Evolutionary conservation across 2,797 vertebrate species (phyloP).

Genomic region (Lithobates sylvaticus): DNA sequence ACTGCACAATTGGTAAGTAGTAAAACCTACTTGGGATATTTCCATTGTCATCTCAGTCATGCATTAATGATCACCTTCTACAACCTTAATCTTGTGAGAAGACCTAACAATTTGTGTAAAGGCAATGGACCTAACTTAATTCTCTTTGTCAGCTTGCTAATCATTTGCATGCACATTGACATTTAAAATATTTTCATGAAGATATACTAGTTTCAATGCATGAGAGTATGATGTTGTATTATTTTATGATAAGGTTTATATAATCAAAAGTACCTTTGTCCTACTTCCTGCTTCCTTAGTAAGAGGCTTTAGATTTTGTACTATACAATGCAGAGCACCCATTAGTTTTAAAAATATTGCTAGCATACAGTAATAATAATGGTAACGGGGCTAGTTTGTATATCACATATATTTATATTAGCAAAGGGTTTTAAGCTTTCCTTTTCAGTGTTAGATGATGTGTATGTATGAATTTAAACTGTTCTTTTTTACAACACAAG

Average conservation of each 20-base stretch:
- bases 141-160: neutral
- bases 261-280: neutral
- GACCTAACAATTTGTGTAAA: slow-evolving; percentile 6
- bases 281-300: neutral
- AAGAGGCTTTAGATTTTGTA: neutral
- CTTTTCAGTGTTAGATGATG: neutral
- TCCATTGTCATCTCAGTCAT: neutral
- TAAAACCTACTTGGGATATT: neutral
- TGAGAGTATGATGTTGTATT: neutral
- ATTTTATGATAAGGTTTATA: neutral
- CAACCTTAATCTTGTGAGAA: neutral
- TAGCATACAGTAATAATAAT: neutral
- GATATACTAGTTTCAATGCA: neutral
- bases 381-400: neutral
- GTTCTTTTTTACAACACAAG: neutral
- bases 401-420: neutral
- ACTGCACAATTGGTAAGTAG: slow-evolving; percentile 95
- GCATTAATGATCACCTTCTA: neutral
- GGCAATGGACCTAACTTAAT: neutral
- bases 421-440: neutral
- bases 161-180: neutral
- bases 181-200: neutral
- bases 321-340: neutral
- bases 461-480: neutral
- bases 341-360: neutral